Evolutionary conservation across 2,888 invertebrate genomes (phyloP), one percentile per base, ranked within the genome.

Genomic region (Oscheius sp.): DNA sequence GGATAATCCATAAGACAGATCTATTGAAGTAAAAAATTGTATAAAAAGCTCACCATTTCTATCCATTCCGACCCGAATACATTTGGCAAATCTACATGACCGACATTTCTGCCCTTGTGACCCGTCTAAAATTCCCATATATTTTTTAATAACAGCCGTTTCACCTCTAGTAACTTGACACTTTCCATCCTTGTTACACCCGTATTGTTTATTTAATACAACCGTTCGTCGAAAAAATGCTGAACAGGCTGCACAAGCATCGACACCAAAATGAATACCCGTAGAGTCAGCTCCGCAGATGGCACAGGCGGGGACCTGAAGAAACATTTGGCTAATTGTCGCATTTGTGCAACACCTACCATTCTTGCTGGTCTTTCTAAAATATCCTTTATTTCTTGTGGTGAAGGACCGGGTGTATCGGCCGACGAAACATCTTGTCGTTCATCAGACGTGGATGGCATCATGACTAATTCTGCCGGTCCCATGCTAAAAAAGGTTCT

Each of bases 201-300:
- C 57, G 68, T 83, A 83, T 50, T 78, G 70, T 67, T 83, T 83
- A 56, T 71, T 71, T 38, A 83, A 67, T 9, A 83, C 83, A 12
- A 83, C 82, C 5, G 82, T 83, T 50, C 83, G 65, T 56, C 82
- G 50, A 50, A 77, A 77, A 64, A 77, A 77, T 6, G 77, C 77
- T 26, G 74, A 80, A 61, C 83, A 83, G 6, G 82, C 82, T 8
- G 82, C 80, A 67, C 83, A 83, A 9, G 82, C 81, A 57, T 83
- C 83, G n/a, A 80, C 80, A 9, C 82, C 83, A 62, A 83, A 83
- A 61, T 83, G 83, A 45, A 83, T 83, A 6, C 83, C 83, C 9
- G 83, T 83, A 8, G 83, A 83, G 32, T 83, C 83, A 44, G 79
- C 80, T 22, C 73, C 75, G 66, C 83, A 83, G 47, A 83, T 80